phyloP scores from a whole-genome alignment of 2,797 vertebrate species.

The Enteromius viviparus region DNA sequence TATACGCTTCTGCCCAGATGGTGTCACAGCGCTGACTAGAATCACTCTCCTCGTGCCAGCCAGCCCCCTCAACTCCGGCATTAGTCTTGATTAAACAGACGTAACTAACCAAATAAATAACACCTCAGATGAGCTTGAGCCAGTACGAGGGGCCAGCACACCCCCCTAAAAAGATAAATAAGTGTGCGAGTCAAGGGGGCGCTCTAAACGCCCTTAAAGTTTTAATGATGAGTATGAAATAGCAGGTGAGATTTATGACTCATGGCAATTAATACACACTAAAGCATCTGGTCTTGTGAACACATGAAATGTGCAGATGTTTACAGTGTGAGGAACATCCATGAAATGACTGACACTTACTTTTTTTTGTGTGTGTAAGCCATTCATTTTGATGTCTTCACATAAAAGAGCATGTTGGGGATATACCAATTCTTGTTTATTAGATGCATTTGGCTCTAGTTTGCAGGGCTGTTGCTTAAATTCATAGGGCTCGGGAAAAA shows the following conservation, averaged over 20 bases:
- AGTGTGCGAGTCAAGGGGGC: slow-evolving; percentile 61
- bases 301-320: slow-evolving; percentile 46
- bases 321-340: slow-evolving; percentile 15
- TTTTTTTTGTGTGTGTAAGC: not conserved
- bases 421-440: slow-evolving; percentile 10
- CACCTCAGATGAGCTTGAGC: slow-evolving; percentile 46
- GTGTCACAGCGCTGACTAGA: slow-evolving; percentile 81
- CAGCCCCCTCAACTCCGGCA: slow-evolving; percentile 62
- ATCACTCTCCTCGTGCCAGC: slow-evolving; percentile 78
- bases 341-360: not conserved
- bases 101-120: slow-evolving; percentile 72
- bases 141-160: slow-evolving; percentile 43
- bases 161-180: slow-evolving; percentile 49
- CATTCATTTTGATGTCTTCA: slow-evolving; percentile 25
- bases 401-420: slow-evolving; percentile 15
- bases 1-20: slow-evolving; percentile 84
- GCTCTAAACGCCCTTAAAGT: slow-evolving; percentile 70
- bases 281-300: slow-evolving; percentile 70
- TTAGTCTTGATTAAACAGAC: slow-evolving; percentile 78
- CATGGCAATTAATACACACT: slow-evolving; percentile 68
- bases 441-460: not conserved
- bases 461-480: not conserved
- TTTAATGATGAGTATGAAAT: slow-evolving; percentile 69
- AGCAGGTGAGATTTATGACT: slow-evolving; percentile 63
- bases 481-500: not conserved